Evolutionary conservation across 2,797 vertebrate species (phyloP), one percentile per base, ranked within the genome.

Genomic region (Alfaro cultratus): DNA sequence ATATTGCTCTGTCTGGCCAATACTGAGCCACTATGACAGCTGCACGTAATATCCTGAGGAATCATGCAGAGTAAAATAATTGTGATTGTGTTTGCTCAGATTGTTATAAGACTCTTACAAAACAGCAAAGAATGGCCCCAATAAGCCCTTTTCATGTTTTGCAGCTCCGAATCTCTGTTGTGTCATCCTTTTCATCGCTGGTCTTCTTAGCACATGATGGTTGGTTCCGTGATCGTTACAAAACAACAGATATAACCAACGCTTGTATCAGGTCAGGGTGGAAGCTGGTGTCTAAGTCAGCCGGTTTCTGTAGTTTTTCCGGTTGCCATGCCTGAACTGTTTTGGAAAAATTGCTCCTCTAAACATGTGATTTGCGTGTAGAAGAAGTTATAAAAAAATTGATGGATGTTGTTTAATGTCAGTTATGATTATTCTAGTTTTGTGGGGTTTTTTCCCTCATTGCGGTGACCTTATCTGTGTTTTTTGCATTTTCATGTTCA

Each of bases 211-310:
- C 68, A n/a, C 41, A 45, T 71, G 68, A 71, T 16, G 26, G 68
- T 29, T 45, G 41, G 68, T 71, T 71, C n/a, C 41, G 16, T 72
- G 43, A 72, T 46, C 43, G 31, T 72, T 72, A 72, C 13, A 72
- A 70, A 72, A 72, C 43, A 29, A 29, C 43, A 72, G 29, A 46
- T 46, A 46, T 29, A 71, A 46, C n/a, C 15, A 29, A 18, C 0
- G 43, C 13, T 46, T 72, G 43, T 29, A 31, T n/a, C 5, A 15
- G 68, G 26, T n/a, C 23, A 45, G 26, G 26, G 10, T 43, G 21
- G 21, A 68, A 67, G 34, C 64, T 23, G 41, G 10, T 26, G 21
- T 41, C 23, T 15, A 12, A 26, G 26, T 45, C 41, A 45, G 68
- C 7, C 41, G 8, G 5, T 71, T 45, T 45, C 5, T n/a, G 6